Evolutionary conservation across 2,888 invertebrate genomes (phyloP), one percentile per base, ranked within the genome.

Genomic region (Coleophora deauratella): DNA sequence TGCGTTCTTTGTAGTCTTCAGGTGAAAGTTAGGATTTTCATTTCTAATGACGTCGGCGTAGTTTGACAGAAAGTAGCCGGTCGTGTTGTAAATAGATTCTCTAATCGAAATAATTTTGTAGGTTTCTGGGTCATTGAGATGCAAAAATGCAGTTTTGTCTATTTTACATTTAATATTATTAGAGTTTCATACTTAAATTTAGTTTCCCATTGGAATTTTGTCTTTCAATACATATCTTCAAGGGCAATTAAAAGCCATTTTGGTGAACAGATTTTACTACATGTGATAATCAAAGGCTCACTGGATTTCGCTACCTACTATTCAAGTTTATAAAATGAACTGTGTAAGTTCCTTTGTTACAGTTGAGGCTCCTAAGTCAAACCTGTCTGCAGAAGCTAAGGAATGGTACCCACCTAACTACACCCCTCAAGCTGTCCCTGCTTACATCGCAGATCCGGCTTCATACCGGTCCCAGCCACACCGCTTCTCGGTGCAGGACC

Each of bases 381-480:
- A 67, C 14, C 56, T 89, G 46, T 88, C 88, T 35, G 88, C 84
- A 11, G 87, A 88, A 41, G 89, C 89, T 21, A 85, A 88, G 52
- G 89, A 89, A 71, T 89, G 88, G 87, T 87, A 84, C 55, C 89
- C 89, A 39, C 77, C 86, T 13, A 87, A 85, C 55, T 86, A 87
- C 62, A 75, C 69, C 35, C 74, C 72, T 9, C 78, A 77, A 50
- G 56, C 66, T 14, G 65, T 55, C 40, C 68, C 67, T 33, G 54
- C 64, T 15, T 81, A 70, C 54, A 58, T 57, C 31, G 56, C 65
- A 31, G 81, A 82, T 37, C 67, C 75, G 40, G 64, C 62, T 11
- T 65, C 68, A 1, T 80, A 74, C 42, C 62, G 80, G 52, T 66
- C 72, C 14, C 74, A 65, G 14, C 21, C 21, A 6, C 21, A 21